These are phyloP conservation scores for Cordilura impudica DNA, from an alignment of 2,888 invertebrate species.

Conservation along the genomic window DNA sequence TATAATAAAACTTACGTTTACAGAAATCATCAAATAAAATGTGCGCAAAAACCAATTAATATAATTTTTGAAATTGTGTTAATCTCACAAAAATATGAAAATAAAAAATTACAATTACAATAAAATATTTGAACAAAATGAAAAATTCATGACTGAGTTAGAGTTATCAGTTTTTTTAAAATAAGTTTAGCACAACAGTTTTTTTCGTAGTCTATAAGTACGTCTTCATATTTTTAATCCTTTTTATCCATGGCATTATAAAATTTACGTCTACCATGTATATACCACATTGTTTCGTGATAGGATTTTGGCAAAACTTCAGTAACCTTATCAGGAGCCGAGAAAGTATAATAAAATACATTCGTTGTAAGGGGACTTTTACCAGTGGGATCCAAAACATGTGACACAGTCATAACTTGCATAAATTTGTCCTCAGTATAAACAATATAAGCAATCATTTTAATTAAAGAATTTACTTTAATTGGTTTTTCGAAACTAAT, in stretches of 20 bases:
- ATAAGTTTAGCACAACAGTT: too few species aligned
- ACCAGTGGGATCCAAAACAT: conserved; percentile 80
- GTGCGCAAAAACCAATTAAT: too few species aligned
- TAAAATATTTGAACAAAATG: too few species aligned
- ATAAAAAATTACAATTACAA: too few species aligned
- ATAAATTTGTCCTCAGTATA: conserved; percentile 80
- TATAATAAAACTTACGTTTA: too few species aligned
- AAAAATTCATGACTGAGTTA: too few species aligned
- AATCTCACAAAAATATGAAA: too few species aligned
- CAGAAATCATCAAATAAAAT: too few species aligned
- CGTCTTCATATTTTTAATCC: not conserved
- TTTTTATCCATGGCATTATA: conserved; percentile 74
- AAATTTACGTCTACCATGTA: conserved; percentile 81
- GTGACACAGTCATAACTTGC: conserved; percentile 84
- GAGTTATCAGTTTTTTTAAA: too few species aligned
- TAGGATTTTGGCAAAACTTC: conserved; percentile 83
- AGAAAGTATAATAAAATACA: conserved; percentile 86
- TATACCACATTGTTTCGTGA: conserved; percentile 82
- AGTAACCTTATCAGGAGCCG: conserved; percentile 78
- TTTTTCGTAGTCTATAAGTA: not conserved
- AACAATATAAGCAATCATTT: conserved; percentile 83
- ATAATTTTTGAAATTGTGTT: too few species aligned
- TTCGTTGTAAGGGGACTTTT: conserved; percentile 82
- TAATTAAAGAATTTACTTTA: conserved; percentile 84
- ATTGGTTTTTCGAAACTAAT: conserved; percentile 86